Conservation (phyloP, 2,888 invertebrate species). For the Leucozona laternaria region DNA sequence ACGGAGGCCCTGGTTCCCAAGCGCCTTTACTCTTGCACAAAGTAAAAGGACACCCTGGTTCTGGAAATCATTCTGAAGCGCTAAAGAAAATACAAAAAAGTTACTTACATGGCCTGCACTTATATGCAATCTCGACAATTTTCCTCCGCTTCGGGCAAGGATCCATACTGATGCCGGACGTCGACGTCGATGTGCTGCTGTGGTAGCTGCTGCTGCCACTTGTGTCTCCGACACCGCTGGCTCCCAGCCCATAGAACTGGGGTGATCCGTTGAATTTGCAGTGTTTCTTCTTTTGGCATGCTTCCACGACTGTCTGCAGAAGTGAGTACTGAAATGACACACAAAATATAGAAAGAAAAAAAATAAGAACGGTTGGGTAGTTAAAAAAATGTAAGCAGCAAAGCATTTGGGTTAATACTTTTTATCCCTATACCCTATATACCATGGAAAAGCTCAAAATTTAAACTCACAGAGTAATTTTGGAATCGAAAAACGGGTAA, state of each 20-base stretch:
- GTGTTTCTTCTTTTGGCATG: constrained; percentile 96
- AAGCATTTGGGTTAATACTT: constrained; percentile 71
- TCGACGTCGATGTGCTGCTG: constrained; percentile 81
- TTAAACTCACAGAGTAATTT: constrained; percentile 56
- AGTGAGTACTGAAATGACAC: constrained; percentile 88
- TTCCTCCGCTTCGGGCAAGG: constrained; percentile 96
- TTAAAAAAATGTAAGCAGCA: constrained; percentile 61
- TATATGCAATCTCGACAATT: constrained; percentile 97
- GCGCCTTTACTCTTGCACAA: neutral
- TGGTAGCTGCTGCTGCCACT: constrained; percentile 81
- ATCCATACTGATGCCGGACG: constrained; percentile 84
- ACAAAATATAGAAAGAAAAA: constrained; percentile 26
- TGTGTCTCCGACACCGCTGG: constrained; percentile 82
- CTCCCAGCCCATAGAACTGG: constrained; percentile 91
- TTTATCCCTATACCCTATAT: constrained; percentile 38
- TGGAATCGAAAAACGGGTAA: constrained; percentile 10
- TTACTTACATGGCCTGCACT: constrained; percentile 97
- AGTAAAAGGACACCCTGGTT: neutral
- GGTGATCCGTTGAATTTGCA: constrained; percentile 96
- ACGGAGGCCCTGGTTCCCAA: neutral
- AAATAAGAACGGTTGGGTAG: constrained; percentile 1
- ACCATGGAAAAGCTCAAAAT: constrained; percentile 24
- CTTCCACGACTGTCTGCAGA: constrained; percentile 97
- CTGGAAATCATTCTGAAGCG: neutral
- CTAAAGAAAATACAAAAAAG: neutral